Evolutionary conservation across 2,888 invertebrate species (phyloP), one percentile per base, ranked within the genome.

Genomic region (Caenorhabditis plicata): DNA sequence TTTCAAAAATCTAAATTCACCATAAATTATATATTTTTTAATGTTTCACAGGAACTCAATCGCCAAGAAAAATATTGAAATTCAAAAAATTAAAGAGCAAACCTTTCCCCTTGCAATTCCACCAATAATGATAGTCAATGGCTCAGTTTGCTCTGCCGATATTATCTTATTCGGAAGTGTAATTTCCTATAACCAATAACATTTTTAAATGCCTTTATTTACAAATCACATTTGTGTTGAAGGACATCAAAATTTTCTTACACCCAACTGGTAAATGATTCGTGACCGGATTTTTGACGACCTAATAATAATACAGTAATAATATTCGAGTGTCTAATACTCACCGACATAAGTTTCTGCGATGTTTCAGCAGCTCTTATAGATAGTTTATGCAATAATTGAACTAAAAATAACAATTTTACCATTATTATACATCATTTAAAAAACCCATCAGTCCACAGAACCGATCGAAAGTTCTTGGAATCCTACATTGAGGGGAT

Each of bases 41-140:
- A n/a, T n/a, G n/a, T n/a, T n/a, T n/a, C n/a, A n/a, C n/a, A n/a
- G n/a, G n/a, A n/a, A n/a, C n/a, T n/a, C n/a, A n/a, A n/a, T n/a
- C n/a, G n/a, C n/a, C n/a, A n/a, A n/a, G n/a, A n/a, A n/a, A n/a
- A n/a, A n/a, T n/a, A n/a, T n/a, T n/a, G n/a, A n/a, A n/a, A n/a
- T n/a, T n/a, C n/a, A n/a, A n/a, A n/a, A n/a, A n/a, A n/a, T n/a
- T n/a, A n/a, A n/a, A n/a, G n/a, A n/a, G n/a, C n/a, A n/a, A 60
- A 96, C 88, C 83, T 89, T 90, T 49, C 98, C 98, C 83, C 94
- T 92, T 0, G 98, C 96, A 89, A 98, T 94, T 2, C 96, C 93
- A 33, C 98, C 98, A 53, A 98, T 85, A 2, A 95, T 88, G 69
- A 98, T 85, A 0, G 89, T 92, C 52, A 95, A 86, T 0, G 95